phyloP scores from a whole-genome alignment of 2,888 invertebrate species.

The Boloria euphrosyne region DNA sequence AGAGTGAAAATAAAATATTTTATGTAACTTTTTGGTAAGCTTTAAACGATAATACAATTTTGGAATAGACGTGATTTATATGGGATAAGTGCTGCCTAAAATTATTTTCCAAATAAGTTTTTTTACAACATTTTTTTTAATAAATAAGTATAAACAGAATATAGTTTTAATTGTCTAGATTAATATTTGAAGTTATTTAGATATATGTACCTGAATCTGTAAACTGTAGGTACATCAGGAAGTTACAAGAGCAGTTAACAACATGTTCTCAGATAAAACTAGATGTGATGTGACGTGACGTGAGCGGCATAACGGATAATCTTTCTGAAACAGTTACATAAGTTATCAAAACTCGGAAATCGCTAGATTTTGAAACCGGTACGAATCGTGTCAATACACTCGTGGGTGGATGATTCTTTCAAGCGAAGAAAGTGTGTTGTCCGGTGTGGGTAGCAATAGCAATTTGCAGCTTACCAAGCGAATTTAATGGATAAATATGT shows the following conservation, averaged over 20 bases:
- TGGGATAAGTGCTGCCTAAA: no score
- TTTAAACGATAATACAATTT: background rate
- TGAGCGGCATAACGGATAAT: conserved; percentile 32
- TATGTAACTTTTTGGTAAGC: no score
- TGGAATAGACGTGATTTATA: background rate
- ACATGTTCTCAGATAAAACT: conserved; percentile 22
- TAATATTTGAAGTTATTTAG: background rate
- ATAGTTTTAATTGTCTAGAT: background rate
- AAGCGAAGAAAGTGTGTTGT: conserved; percentile 71
- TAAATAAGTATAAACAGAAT: no score
- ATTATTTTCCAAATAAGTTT: no score
- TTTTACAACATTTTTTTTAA: no score
- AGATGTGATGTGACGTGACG: conserved; percentile 28
- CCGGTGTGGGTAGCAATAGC: conserved; percentile 45
- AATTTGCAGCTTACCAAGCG: conserved; percentile 25
- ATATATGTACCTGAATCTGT: background rate
- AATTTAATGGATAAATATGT: conserved; percentile 18
- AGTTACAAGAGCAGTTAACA: conserved; percentile 12
- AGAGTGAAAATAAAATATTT: background rate
- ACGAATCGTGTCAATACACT: conserved; percentile 68
- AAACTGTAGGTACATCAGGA: conserved; percentile 1
- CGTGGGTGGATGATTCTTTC: conserved; percentile 70
- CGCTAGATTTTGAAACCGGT: conserved; percentile 72
- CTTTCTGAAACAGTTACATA: conserved; percentile 56
- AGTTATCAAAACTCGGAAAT: conserved; percentile 62